Conservation (phyloP, 2,113 vertebrate genomes). For the Lanius collurio region DNA sequence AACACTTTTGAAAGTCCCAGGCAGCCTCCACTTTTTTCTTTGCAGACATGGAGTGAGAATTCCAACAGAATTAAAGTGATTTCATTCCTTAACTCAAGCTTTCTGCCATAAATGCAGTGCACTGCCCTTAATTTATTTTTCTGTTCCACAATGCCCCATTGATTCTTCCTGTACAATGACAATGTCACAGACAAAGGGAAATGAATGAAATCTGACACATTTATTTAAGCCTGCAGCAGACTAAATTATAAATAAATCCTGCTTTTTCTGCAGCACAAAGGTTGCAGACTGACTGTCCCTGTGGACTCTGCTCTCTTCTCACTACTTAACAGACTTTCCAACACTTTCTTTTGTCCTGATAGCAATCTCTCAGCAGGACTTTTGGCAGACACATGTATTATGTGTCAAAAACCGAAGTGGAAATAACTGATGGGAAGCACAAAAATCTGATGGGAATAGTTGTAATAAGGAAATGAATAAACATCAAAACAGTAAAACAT, state of each 20-base stretch:
- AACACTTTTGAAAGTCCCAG: not conserved
- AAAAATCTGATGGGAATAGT: conserved; percentile 44
- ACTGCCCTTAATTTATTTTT: not conserved
- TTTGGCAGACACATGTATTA: conserved; percentile 28
- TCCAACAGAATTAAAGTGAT: not conserved
- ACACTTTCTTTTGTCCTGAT: conserved; percentile 37
- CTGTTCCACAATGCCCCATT: not conserved
- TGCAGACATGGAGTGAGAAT: not conserved
- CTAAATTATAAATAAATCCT: conserved; percentile 35
- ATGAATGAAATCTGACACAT: conserved; percentile 30
- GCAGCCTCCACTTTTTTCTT: not conserved
- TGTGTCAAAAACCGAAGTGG: conserved; percentile 37
- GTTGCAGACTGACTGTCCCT: conserved; percentile 49
- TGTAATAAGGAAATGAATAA: conserved; percentile 42
- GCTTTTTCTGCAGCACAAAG: conserved; percentile 35
- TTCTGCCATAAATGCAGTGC: not conserved
- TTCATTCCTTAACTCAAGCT: not conserved
- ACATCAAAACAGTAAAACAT: not conserved
- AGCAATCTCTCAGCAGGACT: conserved; percentile 42
- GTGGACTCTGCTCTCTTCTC: not conserved
- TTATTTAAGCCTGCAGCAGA: conserved; percentile 28
- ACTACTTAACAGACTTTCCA: conserved; percentile 34
- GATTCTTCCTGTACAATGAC: not conserved
- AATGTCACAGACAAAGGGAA: conserved; percentile 26
- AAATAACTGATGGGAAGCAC: conserved; percentile 38